Base-by-base conservation (phyloP, 2,113 vertebrate species). In the Urocitellus parryii region DNA sequence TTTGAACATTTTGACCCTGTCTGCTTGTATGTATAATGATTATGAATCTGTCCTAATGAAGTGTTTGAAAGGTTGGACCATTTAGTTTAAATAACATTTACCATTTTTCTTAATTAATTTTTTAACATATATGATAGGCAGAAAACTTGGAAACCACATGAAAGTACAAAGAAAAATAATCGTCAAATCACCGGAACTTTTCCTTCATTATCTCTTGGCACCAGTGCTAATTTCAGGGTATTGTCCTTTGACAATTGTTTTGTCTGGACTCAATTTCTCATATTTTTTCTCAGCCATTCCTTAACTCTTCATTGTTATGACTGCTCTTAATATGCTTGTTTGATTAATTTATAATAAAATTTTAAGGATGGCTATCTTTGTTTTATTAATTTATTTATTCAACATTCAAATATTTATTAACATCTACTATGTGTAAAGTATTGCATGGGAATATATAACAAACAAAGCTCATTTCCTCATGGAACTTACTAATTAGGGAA, bases 51-150 rank as follows among this genome's bases (percentile, higher is more conserved):
- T 88, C 48, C 65, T 79, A 88, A 95, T 70, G 61, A 88, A 93
- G 63, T 68, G 29, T 72, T 70, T 82, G 68, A 96, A 91, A 95
- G 61, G 34, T 37, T 94, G 27, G 27, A 10, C 34, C 32, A 10
- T 95, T 95, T 84, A 61, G 78, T 72, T 95, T 94, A 79, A 86
- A 45, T 61, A 91, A 34, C 37, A 48, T 70, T 85, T 91, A 70
- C 24, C 10, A 79, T 76, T 96, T 96, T 92, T 96, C 77, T 92
- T 95, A 80, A 92, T 76, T 95, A 89, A 90, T 70, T 8, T 61
- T 86, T 84, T 90, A 96, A 65, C 82, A 32, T 51, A 72, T 34
- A 37, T 20, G 53, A 90, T 82, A 95, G 25, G 18, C 63, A 82
- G 68, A 92, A 94, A 32, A 32, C 72, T 94, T 96, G 92, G 27